Base-by-base conservation (phyloP, 2,113 vertebrate genomes). In the Coptodon rendalli region DNA sequence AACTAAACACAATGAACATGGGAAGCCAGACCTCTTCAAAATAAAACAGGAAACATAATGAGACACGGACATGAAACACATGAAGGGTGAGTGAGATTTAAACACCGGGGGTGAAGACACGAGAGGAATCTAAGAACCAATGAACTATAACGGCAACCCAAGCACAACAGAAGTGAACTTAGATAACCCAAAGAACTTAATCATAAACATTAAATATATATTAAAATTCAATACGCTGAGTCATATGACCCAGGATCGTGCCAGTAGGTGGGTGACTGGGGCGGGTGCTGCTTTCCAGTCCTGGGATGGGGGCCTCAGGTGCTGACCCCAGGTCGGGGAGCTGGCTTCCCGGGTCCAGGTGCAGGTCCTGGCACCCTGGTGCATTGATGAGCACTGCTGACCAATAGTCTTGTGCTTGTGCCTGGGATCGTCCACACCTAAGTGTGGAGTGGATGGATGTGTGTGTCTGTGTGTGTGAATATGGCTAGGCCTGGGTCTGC, bases 11-110 rank as follows among this genome's bases (percentile, higher is more conserved):
- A 61, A 19, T 6, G 8, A 61, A 19, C 57, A 34, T 61, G 29
- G 29, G 57, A 61, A 61, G 29, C 57, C 57, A 61, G 57, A 19
- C 57, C 57, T 61, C 29, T 61, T 34, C 29, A 19, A 61, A 61
- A 61, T 61, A 61, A 61, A 61, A 34, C 29, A 19, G 57, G 16
- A 34, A 61, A 61, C 57, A 34, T 61, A 61, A 31, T 1, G 5
- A 31, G 5, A 24, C 53, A 24, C 6, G 3, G 57, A 61, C 27
- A 61, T 61, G 57, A 61, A 61, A 61, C 57, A 19, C 57, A 11
- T 34, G 16, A 34, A 61, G 16, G 16, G 2, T 0, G 29, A 57
- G 24, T 0, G 54, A 59, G 2, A 29, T 3, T 29, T 57, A 29
- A 29, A 29, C 56, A 29, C 24, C 4, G 3, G 24, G 24, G 57